Base-by-base conservation (phyloP, 1,140 invertebrate genomes). In the Leptinotarsa defecta region DNA sequence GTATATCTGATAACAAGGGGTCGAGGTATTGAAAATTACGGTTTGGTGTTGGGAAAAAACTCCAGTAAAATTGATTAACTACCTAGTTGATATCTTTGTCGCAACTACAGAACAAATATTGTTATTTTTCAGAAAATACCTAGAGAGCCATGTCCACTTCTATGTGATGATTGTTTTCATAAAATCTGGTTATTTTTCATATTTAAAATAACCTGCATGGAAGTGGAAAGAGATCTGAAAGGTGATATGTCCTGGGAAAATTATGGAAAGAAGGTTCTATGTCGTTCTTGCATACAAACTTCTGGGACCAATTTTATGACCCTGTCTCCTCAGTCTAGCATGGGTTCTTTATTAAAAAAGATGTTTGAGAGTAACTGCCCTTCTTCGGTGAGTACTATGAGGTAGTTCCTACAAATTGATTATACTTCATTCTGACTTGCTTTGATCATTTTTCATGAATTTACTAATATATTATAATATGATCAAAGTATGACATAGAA, bases 141-240 rank as follows among this genome's bases (percentile, higher is more conserved):
- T 2, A 43, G 27, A 34, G 68, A 69, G 27, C 68, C 68, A 17
- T 15, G 17, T n/a, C 68, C 24, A 8, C 11, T 69, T 2, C 17
- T 69, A 15, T 69, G 68, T 48, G 13, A 69, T 8, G 43, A 69
- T 48, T 69, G 68, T 48, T 48, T 27, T 48, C 19, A 43, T 43
- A 34, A 48, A n/a, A 49, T 49, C 34, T 69, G 68, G 68, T n/a
- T 69, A 34, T 69, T n/a, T 49, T 69, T 69, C 43, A 34, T 48
- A 69, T 69, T 48, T 49, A 43, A 69, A 69, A 69, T 48, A 34
- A 69, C 27, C 15, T 34, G 27, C 17, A 69, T 69, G n/a, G 68
- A 69, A n/a, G 68, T 69, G 13, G 68, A 69, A 69, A 48, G 43
- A 34, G 19, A 48, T 69, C 48, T 69, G 15, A 43, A 48, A 34